Conservation (phyloP, 2,797 vertebrate genomes). For the Chelon labrosus region DNA sequence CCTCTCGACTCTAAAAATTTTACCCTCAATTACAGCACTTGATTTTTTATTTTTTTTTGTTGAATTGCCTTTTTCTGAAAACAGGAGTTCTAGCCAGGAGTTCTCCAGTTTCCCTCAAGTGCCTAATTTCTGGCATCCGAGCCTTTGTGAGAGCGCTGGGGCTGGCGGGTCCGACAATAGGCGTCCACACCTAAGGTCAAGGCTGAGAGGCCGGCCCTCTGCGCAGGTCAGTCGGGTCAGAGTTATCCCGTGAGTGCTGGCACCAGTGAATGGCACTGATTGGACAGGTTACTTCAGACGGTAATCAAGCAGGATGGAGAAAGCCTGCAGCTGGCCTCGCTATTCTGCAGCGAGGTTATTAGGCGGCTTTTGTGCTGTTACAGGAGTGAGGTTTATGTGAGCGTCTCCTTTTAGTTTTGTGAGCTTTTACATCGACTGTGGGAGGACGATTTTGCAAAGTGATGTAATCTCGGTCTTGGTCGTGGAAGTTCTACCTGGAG, state of each 20-base stretch:
- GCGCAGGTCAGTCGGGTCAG: slow-evolving; percentile 65
- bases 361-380: slow-evolving; percentile 54
- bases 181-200: slow-evolving; percentile 80
- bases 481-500: background rate
- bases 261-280: slow-evolving; percentile 78
- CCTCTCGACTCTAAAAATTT: slow-evolving; percentile 54
- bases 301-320: slow-evolving; percentile 76
- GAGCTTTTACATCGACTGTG: background rate
- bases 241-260: slow-evolving; percentile 59
- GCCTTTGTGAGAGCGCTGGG: slow-evolving; percentile 51
- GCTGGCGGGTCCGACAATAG: slow-evolving; percentile 47
- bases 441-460: background rate
- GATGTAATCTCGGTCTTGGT: background rate
- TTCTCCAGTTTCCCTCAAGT: slow-evolving; percentile 70
- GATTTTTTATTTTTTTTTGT: slow-evolving; percentile 68
- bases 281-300: slow-evolving; percentile 77
- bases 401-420: slow-evolving; percentile 6
- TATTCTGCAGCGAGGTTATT: slow-evolving; percentile 49
- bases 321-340: slow-evolving; percentile 72
- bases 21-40: slow-evolving; percentile 74
- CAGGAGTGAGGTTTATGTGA: slow-evolving; percentile 28
- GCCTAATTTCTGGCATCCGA: slow-evolving; percentile 67
- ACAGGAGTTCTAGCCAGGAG: slow-evolving; percentile 59
- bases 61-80: slow-evolving; percentile 58
- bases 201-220: slow-evolving; percentile 70